Conservation (phyloP, 2,888 invertebrate genomes). For the Archips xylosteana region DNA sequence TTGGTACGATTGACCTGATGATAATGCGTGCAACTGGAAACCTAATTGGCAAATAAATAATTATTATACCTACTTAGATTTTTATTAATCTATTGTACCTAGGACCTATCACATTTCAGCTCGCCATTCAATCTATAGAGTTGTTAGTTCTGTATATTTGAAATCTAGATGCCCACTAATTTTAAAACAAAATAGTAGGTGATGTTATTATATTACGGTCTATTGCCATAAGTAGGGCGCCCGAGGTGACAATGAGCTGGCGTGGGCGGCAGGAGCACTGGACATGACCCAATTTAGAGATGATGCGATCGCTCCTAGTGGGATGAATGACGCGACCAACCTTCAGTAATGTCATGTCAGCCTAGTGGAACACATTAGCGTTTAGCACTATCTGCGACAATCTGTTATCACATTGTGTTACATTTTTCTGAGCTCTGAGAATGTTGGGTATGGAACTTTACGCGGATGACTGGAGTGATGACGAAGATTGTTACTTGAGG, state of each 20-base stretch:
- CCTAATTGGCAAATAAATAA: constrained; percentile 1
- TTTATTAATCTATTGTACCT: constrained; percentile 2
- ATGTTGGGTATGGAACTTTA: constrained; percentile 8
- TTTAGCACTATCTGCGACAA: neutral
- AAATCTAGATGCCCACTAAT: neutral
- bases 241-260: constrained; percentile 24
- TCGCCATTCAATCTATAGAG: neutral
- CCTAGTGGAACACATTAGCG: constrained; percentile 28
- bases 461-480: constrained; percentile 19
- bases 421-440: neutral
- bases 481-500: constrained; percentile 28
- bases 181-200: neutral
- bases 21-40: neutral
- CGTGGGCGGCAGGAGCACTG: constrained; percentile 43
- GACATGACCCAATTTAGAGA: constrained; percentile 53
- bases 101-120: constrained; percentile 8
- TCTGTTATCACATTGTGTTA: neutral
- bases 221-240: constrained; percentile 36
- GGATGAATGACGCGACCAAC: constrained; percentile 50
- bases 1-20: constrained; percentile 5
- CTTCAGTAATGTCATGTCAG: constrained; percentile 49
- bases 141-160: neutral
- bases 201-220: constrained; percentile 8
- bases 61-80: constrained; percentile 8
- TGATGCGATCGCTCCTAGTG: constrained; percentile 47